Evolutionary conservation across 2,113 vertebrate genomes (phyloP).

Genomic region (Erinaceus europaeus): DNA sequence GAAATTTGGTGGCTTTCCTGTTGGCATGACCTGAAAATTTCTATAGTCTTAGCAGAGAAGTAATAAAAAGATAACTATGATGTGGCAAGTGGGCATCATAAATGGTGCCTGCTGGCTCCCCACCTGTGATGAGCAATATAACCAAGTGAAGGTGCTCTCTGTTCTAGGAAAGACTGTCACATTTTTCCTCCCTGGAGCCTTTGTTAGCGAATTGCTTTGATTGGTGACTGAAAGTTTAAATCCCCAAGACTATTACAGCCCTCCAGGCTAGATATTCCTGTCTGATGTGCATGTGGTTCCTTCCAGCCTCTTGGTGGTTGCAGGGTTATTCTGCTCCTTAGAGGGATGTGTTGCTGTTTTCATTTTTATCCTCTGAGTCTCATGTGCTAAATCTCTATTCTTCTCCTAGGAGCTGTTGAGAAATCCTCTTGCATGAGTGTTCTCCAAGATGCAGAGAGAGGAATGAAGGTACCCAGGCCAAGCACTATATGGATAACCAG

Average conservation of each 20-base stretch:
- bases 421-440: constrained; percentile 29
- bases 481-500: neutral
- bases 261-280: neutral
- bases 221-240: neutral
- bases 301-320: neutral
- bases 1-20: neutral
- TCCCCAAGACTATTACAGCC: neutral
- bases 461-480: neutral
- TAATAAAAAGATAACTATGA: neutral
- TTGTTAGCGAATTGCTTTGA: constrained; percentile 22
- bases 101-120: neutral
- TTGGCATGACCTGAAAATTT: neutral
- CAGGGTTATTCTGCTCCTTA: neutral
- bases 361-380: neutral
- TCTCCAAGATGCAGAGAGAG: neutral
- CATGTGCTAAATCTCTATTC: neutral
- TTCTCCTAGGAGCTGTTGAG: constrained; percentile 12
- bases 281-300: neutral
- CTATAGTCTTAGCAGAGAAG: constrained; percentile 11
- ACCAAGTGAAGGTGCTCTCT: neutral
- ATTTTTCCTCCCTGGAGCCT: neutral
- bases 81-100: neutral
- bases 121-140: neutral
- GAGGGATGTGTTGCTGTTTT: neutral
- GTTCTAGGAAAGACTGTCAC: neutral